These are phyloP conservation scores for Hystrix cristata DNA, from an alignment of 2,113 vertebrate species.

Conservation along the genomic window DNA sequence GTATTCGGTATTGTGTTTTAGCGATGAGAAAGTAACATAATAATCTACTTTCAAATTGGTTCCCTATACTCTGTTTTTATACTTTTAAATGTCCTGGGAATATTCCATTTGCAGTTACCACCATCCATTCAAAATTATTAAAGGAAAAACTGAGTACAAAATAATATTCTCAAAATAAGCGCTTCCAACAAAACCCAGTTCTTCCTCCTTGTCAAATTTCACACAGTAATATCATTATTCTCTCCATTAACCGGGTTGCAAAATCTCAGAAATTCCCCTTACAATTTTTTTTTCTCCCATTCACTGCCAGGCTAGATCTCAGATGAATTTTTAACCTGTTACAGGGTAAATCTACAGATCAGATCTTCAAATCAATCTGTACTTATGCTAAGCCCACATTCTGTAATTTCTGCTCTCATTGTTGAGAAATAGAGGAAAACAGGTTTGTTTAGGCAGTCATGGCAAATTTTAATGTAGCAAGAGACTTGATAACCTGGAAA, in stretches of 20 bases:
- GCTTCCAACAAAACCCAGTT: background rate
- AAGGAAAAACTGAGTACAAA: background rate
- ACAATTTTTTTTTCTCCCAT: background rate
- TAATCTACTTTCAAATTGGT: background rate
- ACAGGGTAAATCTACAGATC: background rate
- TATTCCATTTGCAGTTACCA: background rate
- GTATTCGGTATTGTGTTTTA: background rate
- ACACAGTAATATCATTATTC: background rate
- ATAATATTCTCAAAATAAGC: background rate
- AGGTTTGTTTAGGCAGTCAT: background rate
- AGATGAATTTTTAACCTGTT: background rate
- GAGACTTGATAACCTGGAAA: background rate
- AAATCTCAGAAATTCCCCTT: background rate
- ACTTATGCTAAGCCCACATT: background rate
- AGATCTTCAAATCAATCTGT: background rate
- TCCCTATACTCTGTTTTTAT: background rate
- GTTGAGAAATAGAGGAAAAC: background rate
- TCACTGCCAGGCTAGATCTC: background rate
- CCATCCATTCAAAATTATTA: background rate
- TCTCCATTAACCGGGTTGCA: background rate
- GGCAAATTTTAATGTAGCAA: background rate
- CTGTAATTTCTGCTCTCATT: background rate
- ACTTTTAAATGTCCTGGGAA: background rate
- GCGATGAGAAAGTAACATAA: background rate
- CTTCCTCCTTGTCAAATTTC: background rate